These are phyloP conservation scores for Anneissia japonica DNA, from an alignment of 35 echinoderm and acorn worm genomes.

Conservation along the genomic window DNA sequence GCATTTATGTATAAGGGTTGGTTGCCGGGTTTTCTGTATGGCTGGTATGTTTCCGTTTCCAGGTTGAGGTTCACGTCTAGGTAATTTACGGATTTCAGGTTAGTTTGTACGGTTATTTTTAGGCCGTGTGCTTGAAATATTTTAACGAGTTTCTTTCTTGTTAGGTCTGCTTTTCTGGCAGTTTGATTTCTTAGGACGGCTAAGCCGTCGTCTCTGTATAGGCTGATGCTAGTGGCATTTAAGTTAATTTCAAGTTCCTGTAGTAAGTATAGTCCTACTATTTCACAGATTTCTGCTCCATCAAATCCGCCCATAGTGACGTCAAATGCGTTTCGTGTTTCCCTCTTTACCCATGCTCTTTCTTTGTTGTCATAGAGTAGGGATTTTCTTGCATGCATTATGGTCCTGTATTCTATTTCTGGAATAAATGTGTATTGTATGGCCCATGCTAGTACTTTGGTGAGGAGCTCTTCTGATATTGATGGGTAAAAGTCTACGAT, in stretches of 20 bases:
- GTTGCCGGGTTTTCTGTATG: slow-evolving; percentile 28
- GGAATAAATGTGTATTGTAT: not conserved
- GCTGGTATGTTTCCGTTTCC: not conserved
- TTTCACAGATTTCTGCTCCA: slow-evolving; percentile 23
- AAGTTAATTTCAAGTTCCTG: not conserved
- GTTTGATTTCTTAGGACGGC: not conserved
- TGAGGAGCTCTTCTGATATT: slow-evolving; percentile 26
- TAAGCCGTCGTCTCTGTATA: slow-evolving; percentile 22
- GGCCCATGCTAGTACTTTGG: slow-evolving; percentile 10
- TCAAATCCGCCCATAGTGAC: slow-evolving; percentile 15
- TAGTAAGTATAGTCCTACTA: slow-evolving; percentile 17
- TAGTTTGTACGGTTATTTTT: slow-evolving; percentile 9
- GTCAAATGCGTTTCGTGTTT: not conserved
- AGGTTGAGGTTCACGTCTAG: slow-evolving; percentile 19
- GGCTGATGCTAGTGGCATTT: not conserved
- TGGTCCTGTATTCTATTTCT: not conserved
- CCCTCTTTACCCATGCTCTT: slow-evolving; percentile 18
- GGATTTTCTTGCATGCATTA: slow-evolving; percentile 29
- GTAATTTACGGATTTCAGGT: not conserved
- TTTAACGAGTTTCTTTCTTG: slow-evolving; percentile 5
- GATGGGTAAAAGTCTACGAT: slow-evolving; percentile 42
- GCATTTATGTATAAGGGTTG: slow-evolving; percentile 12
- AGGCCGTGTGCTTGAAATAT: not conserved
- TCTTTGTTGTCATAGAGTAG: slow-evolving; percentile 18
- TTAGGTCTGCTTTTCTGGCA: not conserved